Percentiles rank a stretch among this genome's conserved stretches.
Conservation (phyloP, 2,113 vertebrate genomes). For the Struthidea cinerea region DNA sequence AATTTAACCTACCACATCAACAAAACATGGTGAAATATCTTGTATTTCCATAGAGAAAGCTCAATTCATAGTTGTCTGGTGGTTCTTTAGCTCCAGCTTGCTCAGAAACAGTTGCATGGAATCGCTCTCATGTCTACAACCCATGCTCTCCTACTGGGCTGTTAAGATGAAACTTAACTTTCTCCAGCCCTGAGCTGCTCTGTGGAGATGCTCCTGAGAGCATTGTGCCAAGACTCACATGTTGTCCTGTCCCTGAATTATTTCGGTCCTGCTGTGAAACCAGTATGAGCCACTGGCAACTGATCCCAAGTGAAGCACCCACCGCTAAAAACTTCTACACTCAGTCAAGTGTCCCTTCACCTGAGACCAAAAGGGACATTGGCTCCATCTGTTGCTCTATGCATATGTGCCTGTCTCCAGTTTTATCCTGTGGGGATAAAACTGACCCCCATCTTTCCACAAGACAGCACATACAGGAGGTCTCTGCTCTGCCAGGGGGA, state of each 20-base stretch:
- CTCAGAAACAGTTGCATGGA: not conserved
- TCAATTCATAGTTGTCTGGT: not conserved
- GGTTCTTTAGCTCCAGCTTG: not conserved
- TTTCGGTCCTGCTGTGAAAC: not conserved
- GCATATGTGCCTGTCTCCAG: not conserved
- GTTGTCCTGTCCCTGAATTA: not conserved
- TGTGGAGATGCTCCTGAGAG: not conserved
- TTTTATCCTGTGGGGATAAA: not conserved
- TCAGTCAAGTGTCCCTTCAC: not conserved
- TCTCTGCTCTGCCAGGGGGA: not conserved
- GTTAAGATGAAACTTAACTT: not conserved
- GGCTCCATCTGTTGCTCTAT: not conserved
- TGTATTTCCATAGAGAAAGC: not conserved
- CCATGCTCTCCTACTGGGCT: not conserved
- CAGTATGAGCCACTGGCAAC: not conserved
- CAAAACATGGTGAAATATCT: not conserved
- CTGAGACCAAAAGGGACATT: not conserved
- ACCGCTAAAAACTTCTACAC: not conserved
- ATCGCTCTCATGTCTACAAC: not conserved
- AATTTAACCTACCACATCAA: not conserved
- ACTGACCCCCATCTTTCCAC: not conserved
- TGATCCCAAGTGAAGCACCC: not conserved
- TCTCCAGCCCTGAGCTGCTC: not conserved
- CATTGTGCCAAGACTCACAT: rapidly evolving
- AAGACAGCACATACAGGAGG: not conserved